Evolutionary conservation across 1,140 invertebrate genomes (phyloP), one percentile per base, ranked within the genome.

Genomic region (Euura saliciscinereae): DNA sequence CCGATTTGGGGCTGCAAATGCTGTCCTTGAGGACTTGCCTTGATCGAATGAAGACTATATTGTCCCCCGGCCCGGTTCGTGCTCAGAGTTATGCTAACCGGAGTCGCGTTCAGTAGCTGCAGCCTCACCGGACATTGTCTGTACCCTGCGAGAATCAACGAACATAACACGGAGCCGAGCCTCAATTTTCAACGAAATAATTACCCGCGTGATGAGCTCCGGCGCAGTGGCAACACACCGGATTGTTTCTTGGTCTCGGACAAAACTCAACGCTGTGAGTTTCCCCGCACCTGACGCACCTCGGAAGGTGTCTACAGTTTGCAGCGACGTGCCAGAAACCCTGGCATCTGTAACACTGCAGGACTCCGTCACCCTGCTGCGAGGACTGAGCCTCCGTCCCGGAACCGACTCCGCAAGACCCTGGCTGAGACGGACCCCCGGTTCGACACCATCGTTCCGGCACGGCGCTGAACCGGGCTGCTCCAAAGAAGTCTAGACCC

Each of bases 321-420:
- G 87, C 87, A 2, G 89, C 89, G 2, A 89, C 84, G 72, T 90
- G 89, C 89, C 89, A 90, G 72, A 90, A 90, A 7, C 89, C 88
- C 78, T 90, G 88, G 71, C 89, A 90, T 0, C 87, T 80, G 65
- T 87, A 89, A 67, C 88, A 89, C 46, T 89, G 88, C 4, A 89
- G 69, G 0, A 89, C 84, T 1, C 79, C 78, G 43, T 89, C 86
- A 2, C 72, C 66, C 0, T 79, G 70, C 67, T 43, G 7, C 64
- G 6, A 3, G 28, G 10, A 11, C 80, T 80, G 7, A 59, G 2
- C 73, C 13, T 43, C 68, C 45, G n/a, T 44, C 67, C 1, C 69
- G 64, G 11, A 71, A 65, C 43, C 68, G 11, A 44, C 42, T 68
- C 75, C 43, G 45, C 68, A 28, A 51, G 6, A 28, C 73, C 66